Conservation (phyloP, 2,113 vertebrate genomes). For the Grus americana region DNA sequence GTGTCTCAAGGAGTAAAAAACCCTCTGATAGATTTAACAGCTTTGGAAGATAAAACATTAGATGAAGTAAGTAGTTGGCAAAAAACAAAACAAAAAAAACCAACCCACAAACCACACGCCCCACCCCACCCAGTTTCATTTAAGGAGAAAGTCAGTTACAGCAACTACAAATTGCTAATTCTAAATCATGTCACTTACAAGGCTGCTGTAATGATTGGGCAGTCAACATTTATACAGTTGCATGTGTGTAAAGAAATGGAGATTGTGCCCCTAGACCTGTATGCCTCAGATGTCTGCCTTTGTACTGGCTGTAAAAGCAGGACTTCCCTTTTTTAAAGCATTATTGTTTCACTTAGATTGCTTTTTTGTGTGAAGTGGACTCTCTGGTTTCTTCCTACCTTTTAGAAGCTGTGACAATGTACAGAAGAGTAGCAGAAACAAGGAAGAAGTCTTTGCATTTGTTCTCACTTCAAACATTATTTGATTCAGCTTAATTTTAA, state of each 20-base stretch:
- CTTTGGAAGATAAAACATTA: slow-evolving; percentile 92
- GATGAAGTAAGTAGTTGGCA: slow-evolving; percentile 85
- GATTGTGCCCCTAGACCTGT: background rate
- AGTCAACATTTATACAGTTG: background rate
- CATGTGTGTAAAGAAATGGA: background rate
- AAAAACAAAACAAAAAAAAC: background rate
- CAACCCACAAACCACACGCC: no score
- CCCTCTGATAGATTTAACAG: slow-evolving; percentile 90
- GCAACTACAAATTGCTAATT: background rate
- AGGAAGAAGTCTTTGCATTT: background rate
- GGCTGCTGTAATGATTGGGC: background rate
- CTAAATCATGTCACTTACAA: background rate
- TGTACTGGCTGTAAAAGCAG: background rate
- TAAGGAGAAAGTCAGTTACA: background rate
- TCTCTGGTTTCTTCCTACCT: background rate
- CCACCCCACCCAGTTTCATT: background rate
- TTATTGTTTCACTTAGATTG: background rate
- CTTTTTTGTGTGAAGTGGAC: background rate
- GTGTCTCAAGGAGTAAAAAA: slow-evolving; percentile 97
- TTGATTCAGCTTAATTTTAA: background rate
- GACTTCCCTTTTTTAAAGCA: background rate
- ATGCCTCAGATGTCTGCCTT: background rate
- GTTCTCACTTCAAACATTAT: background rate
- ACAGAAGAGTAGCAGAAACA: background rate
- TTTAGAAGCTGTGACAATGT: background rate